Percentiles rank a stretch among this genome's conserved stretches.
These are phyloP conservation scores for Desoria tigrina DNA, from an alignment of 2,888 invertebrate species.

Conservation along the genomic window DNA sequence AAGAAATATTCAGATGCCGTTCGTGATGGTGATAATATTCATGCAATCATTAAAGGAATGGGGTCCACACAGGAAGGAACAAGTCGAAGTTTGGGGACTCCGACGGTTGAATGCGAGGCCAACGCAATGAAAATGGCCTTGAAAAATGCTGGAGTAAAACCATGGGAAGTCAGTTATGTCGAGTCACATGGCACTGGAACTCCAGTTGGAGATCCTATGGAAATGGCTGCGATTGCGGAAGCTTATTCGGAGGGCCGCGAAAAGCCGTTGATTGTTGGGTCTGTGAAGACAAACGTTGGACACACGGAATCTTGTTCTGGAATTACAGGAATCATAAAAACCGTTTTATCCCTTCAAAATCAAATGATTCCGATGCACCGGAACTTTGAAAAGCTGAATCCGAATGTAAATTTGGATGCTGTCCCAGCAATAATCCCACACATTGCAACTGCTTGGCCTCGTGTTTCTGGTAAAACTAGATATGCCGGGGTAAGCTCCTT, in stretches of 20 bases:
- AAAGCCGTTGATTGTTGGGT: slow-evolving; percentile 24
- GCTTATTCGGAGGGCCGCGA: slow-evolving; percentile 19
- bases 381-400: slow-evolving; percentile 24
- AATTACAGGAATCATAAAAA: slow-evolving; percentile 32
- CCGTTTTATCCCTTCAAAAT: slow-evolving; percentile 26
- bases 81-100: too few relatives aligned
- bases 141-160: slow-evolving; percentile 22
- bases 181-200: slow-evolving; percentile 28
- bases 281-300: slow-evolving; percentile 30
- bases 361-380: slow-evolving; percentile 28
- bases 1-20: too few relatives aligned
- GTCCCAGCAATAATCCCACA: slow-evolving; percentile 28
- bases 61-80: neutral
- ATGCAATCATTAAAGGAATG: neutral
- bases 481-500: slow-evolving; percentile 29
- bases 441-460: slow-evolving; percentile 19
- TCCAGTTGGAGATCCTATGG: too few relatives aligned
- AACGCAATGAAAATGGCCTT: slow-evolving; percentile 27
- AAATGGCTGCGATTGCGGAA: slow-evolving; percentile 25
- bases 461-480: slow-evolving; percentile 3
- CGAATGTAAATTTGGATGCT: slow-evolving; percentile 21
- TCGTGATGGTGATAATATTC: slow-evolving; percentile 1
- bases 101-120: slow-evolving; percentile 18
- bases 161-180: slow-evolving; percentile 17
- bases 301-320: slow-evolving; percentile 32